Conservation (phyloP, 2,888 invertebrate genomes). For the Drosophila meridiana region DNA sequence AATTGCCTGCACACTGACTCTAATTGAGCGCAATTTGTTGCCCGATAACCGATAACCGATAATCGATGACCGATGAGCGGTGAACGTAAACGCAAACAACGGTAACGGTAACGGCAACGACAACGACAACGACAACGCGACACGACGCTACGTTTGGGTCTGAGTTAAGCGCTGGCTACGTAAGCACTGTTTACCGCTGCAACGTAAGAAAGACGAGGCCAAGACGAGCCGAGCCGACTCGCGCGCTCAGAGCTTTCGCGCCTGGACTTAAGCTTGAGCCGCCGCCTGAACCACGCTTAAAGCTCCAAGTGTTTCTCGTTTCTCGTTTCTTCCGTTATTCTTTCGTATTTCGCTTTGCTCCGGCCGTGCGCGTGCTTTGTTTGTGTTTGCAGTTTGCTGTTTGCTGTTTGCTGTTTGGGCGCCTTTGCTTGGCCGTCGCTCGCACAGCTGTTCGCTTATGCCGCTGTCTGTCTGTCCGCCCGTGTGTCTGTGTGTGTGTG, state of each 20-base stretch:
- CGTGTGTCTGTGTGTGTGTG: constrained; percentile 5
- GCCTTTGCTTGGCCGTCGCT: constrained; percentile 19
- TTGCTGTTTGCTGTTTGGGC: background rate
- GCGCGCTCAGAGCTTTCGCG: constrained; percentile 43
- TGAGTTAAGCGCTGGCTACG: constrained; percentile 47
- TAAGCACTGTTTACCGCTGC: constrained; percentile 52
- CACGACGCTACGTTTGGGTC: constrained; percentile 47
- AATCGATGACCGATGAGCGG: constrained; percentile 17
- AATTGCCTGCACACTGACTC: constrained; percentile 39
- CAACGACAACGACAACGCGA: constrained; percentile 33
- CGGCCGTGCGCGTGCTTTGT: constrained; percentile 3
- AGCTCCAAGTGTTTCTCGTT: constrained; percentile 10
- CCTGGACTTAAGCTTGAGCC: constrained; percentile 27
- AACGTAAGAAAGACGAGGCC: constrained; percentile 23
- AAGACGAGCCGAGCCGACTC: constrained; percentile 11
- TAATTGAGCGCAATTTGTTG: constrained; percentile 43
- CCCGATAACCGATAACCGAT: constrained; percentile 48
- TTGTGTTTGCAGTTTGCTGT: constrained; percentile 6
- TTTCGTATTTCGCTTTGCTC: background rate
- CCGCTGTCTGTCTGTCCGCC: constrained; percentile 7
- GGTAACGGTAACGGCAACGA: constrained; percentile 3
- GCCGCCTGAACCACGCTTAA: constrained; percentile 43
- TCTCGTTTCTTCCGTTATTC: background rate
- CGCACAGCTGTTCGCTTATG: constrained; percentile 40
- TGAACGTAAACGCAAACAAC: background rate